Evolutionary conservation across 1,140 invertebrate species (phyloP).

Genomic region (Triops longicaudatus): DNA sequence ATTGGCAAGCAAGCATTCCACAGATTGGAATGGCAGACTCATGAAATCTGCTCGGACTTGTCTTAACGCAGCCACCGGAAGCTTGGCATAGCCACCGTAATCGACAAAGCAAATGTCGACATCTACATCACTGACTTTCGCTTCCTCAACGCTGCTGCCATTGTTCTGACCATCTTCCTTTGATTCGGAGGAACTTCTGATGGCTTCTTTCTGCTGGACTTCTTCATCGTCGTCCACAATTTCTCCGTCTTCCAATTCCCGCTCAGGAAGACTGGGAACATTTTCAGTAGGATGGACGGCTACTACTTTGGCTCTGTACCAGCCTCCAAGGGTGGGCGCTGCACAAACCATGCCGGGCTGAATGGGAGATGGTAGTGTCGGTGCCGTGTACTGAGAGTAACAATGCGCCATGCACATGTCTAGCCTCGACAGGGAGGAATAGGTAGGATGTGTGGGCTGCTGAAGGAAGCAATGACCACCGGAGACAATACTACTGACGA

Average conservation of each 20-base stretch:
- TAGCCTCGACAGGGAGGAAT: conserved; percentile 64
- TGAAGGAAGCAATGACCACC: conserved; percentile 86
- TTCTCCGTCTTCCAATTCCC: conserved; percentile 18
- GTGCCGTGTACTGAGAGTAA: conserved; percentile 55
- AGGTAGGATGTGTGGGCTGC: conserved; percentile 85
- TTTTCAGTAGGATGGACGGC: conserved; percentile 37
- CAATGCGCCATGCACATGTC: conserved; percentile 58
- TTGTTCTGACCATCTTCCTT: neutral
- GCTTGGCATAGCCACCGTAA: conserved; percentile 78
- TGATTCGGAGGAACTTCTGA: neutral
- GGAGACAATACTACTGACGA: conserved; percentile 70
- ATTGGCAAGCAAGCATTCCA: conserved; percentile 84
- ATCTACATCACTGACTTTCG: conserved; percentile 42
- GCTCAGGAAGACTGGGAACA: neutral
- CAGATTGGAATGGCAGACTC: conserved; percentile 87
- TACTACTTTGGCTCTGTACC: conserved; percentile 81
- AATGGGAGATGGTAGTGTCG: conserved; percentile 53
- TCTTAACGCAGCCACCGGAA: conserved; percentile 61
- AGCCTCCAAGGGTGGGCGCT: conserved; percentile 66
- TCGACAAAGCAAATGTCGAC: conserved; percentile 81
- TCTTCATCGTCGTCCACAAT: neutral
- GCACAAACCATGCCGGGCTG: conserved; percentile 54
- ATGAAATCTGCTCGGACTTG: conserved; percentile 89
- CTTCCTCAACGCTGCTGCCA: conserved; percentile 39
- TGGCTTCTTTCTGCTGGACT: neutral